phyloP scores from a whole-genome alignment of 2,888 invertebrate species.

The Phyto melanocephala region DNA sequence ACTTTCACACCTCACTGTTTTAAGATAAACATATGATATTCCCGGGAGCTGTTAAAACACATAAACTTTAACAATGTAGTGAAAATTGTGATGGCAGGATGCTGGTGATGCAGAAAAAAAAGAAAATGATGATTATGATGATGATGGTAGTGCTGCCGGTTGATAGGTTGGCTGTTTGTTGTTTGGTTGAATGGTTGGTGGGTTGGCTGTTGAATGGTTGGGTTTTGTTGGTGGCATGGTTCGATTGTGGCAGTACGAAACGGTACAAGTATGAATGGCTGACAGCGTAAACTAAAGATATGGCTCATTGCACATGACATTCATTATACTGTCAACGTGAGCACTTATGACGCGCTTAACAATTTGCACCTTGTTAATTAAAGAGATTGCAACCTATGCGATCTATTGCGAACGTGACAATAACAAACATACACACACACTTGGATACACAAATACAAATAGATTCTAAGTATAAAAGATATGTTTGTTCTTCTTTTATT shows the following conservation, averaged over 20 bases:
- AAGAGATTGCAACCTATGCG: conserved; percentile 74
- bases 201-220: conserved; percentile 28
- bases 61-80: conserved; percentile 50
- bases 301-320: conserved; percentile 67
- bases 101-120: conserved; percentile 29
- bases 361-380: conserved; percentile 77
- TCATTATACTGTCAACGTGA: conserved; percentile 76
- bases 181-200: conserved; percentile 35
- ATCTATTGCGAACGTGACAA: conserved; percentile 75
- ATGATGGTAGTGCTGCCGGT: conserved; percentile 45
- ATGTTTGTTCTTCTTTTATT: background rate
- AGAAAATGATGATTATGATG: conserved; percentile 14
- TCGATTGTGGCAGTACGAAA: background rate
- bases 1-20: conserved; percentile 27
- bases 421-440: conserved; percentile 37
- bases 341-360: conserved; percentile 74
- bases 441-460: background rate
- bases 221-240: background rate
- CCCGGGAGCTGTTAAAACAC: conserved; percentile 50
- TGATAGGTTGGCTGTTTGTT: conserved; percentile 66
- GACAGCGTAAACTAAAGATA: conserved; percentile 58
- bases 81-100: conserved; percentile 37
- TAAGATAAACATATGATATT: conserved; percentile 28
- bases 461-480: conserved; percentile 46
- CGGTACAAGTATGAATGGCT: conserved; percentile 44